These are phyloP conservation scores for Botia kubotai DNA, from an alignment of 2,797 vertebrate species.

Conservation along the genomic window DNA sequence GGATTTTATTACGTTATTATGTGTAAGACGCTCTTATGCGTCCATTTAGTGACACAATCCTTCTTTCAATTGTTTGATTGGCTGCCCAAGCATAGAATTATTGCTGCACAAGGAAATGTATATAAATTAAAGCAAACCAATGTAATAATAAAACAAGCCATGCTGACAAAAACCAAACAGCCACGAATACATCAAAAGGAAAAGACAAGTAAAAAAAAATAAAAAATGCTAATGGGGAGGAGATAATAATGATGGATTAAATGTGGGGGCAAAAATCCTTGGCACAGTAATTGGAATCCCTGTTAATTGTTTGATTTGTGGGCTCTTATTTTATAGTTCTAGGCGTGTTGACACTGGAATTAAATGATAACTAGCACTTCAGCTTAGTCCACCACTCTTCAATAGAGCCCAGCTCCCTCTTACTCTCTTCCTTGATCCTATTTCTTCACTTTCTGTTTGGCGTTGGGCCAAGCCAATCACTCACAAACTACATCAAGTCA, in stretches of 20 bases:
- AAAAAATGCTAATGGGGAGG: constrained; percentile 36
- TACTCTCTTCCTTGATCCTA: constrained; percentile 41
- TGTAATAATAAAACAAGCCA: constrained; percentile 31
- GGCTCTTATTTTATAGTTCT: constrained; percentile 79
- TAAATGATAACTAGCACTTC: constrained; percentile 80
- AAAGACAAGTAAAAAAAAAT: constrained; percentile 7
- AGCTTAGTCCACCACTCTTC: constrained; percentile 73
- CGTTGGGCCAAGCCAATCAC: constrained; percentile 78
- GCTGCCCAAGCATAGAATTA: constrained; percentile 44
- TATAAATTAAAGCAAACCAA: constrained; percentile 37
- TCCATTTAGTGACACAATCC: constrained; percentile 43
- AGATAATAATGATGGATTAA: constrained; percentile 67
- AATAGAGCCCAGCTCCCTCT: constrained; percentile 65
- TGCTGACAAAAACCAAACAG: constrained; percentile 10
- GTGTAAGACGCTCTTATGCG: constrained; percentile 25
- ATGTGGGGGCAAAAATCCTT: constrained; percentile 53
- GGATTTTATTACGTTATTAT: constrained; percentile 44
- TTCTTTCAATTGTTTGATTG: constrained; percentile 43
- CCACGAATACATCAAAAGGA: constrained; percentile 18
- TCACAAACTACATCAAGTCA: constrained; percentile 73
- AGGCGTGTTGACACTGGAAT: constrained; percentile 82
- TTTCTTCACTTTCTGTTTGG: constrained; percentile 70
- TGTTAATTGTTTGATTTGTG: constrained; percentile 79
- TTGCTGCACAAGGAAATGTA: constrained; percentile 15
- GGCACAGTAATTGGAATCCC: constrained; percentile 71